These are phyloP conservation scores for Pristionchus exspectatus DNA, from an alignment of 2,888 invertebrate species.

Conservation along the genomic window DNA sequence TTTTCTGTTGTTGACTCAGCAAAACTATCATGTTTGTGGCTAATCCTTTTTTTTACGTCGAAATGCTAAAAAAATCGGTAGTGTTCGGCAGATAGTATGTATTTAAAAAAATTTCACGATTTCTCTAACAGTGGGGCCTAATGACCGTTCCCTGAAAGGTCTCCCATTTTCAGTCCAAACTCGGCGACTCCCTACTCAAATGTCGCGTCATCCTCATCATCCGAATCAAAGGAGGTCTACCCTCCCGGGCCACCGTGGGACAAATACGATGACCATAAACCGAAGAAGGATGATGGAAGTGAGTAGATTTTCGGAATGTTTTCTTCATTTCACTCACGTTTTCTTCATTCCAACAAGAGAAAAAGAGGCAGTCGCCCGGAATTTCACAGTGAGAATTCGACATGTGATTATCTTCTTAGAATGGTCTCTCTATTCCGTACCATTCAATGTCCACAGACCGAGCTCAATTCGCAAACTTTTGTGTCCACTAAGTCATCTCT, in stretches of 20 bases:
- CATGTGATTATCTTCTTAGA: background rate
- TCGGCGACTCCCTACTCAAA: background rate
- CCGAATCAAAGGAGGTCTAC: conserved; percentile 24
- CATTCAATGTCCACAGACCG: background rate
- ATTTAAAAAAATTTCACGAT: too few species aligned
- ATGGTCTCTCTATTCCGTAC: background rate
- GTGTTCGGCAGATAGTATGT: too few species aligned
- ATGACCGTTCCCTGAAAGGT: too few species aligned
- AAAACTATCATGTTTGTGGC: too few species aligned
- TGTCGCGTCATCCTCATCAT: background rate
- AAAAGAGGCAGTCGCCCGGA: too few species aligned
- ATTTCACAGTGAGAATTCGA: background rate
- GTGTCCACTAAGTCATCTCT: conserved; percentile 3
- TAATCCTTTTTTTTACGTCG: too few species aligned
- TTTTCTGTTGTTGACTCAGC: too few species aligned
- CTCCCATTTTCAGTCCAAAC: background rate
- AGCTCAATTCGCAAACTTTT: conserved; percentile 30
- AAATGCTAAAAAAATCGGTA: too few species aligned
- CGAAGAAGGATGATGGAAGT: background rate
- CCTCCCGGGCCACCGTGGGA: background rate
- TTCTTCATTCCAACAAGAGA: background rate
- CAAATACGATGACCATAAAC: background rate
- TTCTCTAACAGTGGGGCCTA: too few species aligned
- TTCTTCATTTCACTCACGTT: background rate
- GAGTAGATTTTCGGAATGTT: background rate